Conservation (phyloP, 2,113 vertebrate species). For the Bambusicola thoracicus region DNA sequence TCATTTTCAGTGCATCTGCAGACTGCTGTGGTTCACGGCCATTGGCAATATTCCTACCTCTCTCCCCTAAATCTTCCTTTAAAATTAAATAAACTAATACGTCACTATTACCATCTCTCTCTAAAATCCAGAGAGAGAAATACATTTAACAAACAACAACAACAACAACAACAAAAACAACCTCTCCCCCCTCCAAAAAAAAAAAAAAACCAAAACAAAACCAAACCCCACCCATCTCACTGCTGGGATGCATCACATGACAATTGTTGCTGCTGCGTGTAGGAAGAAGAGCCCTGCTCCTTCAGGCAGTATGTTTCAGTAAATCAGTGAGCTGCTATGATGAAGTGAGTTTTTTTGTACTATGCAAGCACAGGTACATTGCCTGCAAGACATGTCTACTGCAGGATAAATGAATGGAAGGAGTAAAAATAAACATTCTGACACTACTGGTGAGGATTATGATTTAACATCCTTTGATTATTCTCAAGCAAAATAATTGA, state of each 20-base stretch:
- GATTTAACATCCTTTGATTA: background rate
- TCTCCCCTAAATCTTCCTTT: background rate
- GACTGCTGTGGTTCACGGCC: background rate
- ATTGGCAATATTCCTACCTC: background rate
- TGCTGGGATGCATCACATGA: background rate
- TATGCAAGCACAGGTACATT: background rate
- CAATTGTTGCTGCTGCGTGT: background rate
- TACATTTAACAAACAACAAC: background rate
- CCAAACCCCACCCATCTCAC: background rate
- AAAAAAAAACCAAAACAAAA: background rate
- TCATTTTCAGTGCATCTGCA: background rate
- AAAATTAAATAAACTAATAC: background rate
- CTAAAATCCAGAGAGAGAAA: background rate
- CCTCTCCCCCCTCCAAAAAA: too few species aligned
- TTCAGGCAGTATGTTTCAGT: background rate
- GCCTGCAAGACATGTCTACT: background rate
- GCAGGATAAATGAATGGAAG: background rate
- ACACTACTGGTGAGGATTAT: background rate
- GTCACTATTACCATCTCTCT: background rate
- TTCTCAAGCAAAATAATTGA: background rate
- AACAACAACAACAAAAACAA: background rate
- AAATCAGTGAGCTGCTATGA: background rate
- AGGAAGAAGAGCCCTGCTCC: background rate
- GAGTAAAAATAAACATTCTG: background rate
- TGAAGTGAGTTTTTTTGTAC: background rate